These are phyloP conservation scores for Pemphigus obesinymphae DNA, from an alignment of 1,140 invertebrate species.

Conservation along the genomic window DNA sequence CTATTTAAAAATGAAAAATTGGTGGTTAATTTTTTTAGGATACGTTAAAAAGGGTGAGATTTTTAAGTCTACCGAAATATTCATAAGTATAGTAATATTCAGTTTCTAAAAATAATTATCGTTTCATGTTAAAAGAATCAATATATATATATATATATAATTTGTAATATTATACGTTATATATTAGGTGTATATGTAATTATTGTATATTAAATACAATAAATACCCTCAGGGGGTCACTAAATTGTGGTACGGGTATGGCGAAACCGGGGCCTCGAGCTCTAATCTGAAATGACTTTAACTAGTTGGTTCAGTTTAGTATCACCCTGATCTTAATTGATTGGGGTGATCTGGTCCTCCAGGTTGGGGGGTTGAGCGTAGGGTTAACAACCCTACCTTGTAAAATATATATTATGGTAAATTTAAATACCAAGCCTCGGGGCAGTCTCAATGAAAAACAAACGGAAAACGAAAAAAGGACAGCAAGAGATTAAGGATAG, in stretches of 20 bases:
- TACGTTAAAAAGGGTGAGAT: too few relatives aligned
- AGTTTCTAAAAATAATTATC: too few relatives aligned
- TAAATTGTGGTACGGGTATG: neutral
- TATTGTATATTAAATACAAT: too few relatives aligned
- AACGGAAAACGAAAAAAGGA: neutral
- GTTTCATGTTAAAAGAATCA: too few relatives aligned
- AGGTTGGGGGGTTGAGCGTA: neutral
- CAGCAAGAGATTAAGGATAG: neutral
- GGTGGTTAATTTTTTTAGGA: too few relatives aligned
- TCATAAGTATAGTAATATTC: too few relatives aligned
- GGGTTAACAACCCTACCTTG: neutral
- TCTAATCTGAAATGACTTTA: neutral
- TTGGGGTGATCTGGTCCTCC: neutral
- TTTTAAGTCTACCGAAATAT: too few relatives aligned
- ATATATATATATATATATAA: too few relatives aligned
- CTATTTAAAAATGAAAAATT: too few relatives aligned
- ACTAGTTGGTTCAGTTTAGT: conserved; percentile 7
- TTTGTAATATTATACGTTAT: too few relatives aligned
- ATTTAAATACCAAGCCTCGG: neutral
- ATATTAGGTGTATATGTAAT: too few relatives aligned
- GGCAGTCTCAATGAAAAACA: neutral
- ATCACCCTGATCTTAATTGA: neutral
- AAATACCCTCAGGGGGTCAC: neutral
- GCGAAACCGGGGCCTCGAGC: neutral
- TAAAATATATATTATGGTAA: neutral